These are phyloP conservation scores for Neosilurus mollespiculum DNA, from an alignment of 2,797 vertebrate species.

Conservation along the genomic window DNA sequence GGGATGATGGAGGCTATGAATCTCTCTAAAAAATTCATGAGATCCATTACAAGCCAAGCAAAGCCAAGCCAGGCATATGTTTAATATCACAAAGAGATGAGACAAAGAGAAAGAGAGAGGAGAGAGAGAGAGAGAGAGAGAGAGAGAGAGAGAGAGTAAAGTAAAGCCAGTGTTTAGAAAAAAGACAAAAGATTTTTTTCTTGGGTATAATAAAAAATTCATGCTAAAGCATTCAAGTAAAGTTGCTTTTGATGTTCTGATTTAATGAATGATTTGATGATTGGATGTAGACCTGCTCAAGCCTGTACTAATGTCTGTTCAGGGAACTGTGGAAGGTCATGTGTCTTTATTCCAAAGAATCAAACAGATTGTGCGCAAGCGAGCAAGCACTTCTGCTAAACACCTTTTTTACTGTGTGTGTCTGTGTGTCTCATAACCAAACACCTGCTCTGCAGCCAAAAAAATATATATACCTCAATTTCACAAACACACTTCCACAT, in stretches of 20 bases:
- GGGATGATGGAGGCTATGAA: constrained; percentile 75
- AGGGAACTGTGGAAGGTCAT: constrained; percentile 80
- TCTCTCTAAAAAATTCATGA: constrained; percentile 93
- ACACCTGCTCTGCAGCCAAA: constrained; percentile 40
- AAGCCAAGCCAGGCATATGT: constrained; percentile 81
- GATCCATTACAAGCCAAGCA: constrained; percentile 85
- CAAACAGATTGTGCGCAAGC: constrained; percentile 73
- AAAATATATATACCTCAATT: constrained; percentile 12
- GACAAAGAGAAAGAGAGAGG: constrained; percentile 9
- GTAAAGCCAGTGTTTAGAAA: constrained; percentile 61
- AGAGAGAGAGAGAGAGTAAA: constrained; percentile 52
- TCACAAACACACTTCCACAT: constrained; percentile 37
- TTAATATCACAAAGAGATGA: constrained; percentile 62
- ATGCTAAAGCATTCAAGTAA: constrained; percentile 95
- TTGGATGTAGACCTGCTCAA: constrained; percentile 79
- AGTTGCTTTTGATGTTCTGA: constrained; percentile 99
- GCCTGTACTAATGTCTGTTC: constrained; percentile 87
- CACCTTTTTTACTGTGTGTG: constrained; percentile 34
- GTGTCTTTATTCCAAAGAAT: constrained; percentile 89
- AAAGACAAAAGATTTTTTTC: constrained; percentile 96
- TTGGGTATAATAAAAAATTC: constrained; percentile 94
- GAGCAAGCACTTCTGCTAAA: constrained; percentile 56
- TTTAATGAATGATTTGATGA: constrained; percentile 98
- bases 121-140: constrained; percentile 11
- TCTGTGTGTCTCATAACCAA: constrained; percentile 49